Evolutionary conservation across 2,113 vertebrate species (phyloP), one percentile per base, ranked within the genome.

Genomic region (Psilopogon haemacephalus): DNA sequence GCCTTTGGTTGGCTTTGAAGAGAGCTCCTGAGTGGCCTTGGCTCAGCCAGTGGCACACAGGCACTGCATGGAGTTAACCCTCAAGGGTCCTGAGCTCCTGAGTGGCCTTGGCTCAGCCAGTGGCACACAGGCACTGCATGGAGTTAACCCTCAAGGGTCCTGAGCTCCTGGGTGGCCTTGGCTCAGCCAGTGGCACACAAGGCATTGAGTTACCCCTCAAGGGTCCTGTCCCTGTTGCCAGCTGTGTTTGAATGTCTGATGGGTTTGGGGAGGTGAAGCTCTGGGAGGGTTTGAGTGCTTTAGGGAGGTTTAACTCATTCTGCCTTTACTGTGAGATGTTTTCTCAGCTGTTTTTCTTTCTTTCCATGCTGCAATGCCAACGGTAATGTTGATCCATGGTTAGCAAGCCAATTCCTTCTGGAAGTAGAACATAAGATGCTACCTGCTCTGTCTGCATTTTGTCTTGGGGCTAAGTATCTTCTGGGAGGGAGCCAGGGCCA

Each of bases 301-400:
- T 0, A 77, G 63, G 58, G 54, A 93, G 44, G 11, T 52, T 81
- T 68, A 68, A 84, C 56, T 58, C 37, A 72, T 44, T 56, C 71
- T 71, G 18, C 65, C 30, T 78, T 84, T 48, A 69, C 37, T 84
- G 23, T 8, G 20, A 64, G 44, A 15, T 82, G 9, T 75, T 92
- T 94, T 95, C 71, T 96, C 67, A 95, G 91, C 30, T 91, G 54
- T 95, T 94, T 90, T 81, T 96, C 74, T 95, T 92, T 92, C 67
- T 44, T 95, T 95, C 65, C 84, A 91, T 92, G 89, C 93, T 92
- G 91, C 81, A 84, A 79, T 94, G 81, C 92, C 92, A 84, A 91
- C 0, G 27, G 91, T 92, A 82, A 85, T 44, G 65, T 88, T 95
- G 55, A 62, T 54, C 88, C 30, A 69, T 56, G 62, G 48, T 86